Conservation (phyloP, 2,888 invertebrate genomes). For the Tubulanus polymorphus region DNA sequence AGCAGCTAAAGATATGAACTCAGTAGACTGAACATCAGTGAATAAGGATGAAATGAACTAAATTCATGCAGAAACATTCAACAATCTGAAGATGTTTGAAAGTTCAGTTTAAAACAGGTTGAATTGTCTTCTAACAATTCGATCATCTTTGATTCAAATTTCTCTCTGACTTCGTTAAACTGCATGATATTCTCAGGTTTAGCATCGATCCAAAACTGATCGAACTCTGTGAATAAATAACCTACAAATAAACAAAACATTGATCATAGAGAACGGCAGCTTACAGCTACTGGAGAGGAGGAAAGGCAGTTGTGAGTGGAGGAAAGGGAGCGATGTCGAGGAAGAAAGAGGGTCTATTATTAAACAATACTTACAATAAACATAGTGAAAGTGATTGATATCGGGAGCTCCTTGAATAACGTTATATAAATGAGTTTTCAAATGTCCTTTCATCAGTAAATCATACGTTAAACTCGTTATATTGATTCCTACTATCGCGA, state of each 20-base stretch:
- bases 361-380: constrained; percentile 67
- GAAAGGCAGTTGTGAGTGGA: too few relatives aligned
- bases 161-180: constrained; percentile 80
- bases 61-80: too few relatives aligned
- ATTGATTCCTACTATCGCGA: constrained; percentile 76
- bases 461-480: constrained; percentile 85
- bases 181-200: constrained; percentile 95
- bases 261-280: neutral
- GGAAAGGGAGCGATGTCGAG: too few relatives aligned
- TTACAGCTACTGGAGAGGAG: neutral
- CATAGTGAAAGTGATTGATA: constrained; percentile 74
- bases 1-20: too few relatives aligned
- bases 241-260: constrained; percentile 39
- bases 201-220: constrained; percentile 87
- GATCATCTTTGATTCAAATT: constrained; percentile 59
- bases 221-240: constrained; percentile 90
- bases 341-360: neutral
- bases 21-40: too few relatives aligned
- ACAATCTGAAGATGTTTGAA: too few relatives aligned
- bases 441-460: constrained; percentile 73
- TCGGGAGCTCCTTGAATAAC: constrained; percentile 55
- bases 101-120: neutral
- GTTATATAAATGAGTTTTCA: constrained; percentile 90
- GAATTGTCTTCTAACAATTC: constrained; percentile 21
- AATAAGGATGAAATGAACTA: too few relatives aligned